phyloP scores from a whole-genome alignment of 1,140 invertebrate genomes.

The Trinorchestia longiramus region DNA sequence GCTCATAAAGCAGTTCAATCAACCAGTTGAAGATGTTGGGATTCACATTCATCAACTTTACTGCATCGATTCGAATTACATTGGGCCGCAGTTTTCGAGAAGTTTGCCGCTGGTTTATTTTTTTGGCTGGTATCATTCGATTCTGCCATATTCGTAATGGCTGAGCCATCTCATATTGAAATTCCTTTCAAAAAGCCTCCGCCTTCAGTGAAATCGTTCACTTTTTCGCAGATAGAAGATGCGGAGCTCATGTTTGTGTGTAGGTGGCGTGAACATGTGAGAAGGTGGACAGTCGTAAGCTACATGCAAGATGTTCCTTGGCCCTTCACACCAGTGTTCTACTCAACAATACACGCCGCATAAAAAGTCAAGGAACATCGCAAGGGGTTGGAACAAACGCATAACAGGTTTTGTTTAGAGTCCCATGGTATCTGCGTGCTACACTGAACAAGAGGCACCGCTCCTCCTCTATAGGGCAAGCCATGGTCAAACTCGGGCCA shows the following conservation, averaged over 20 bases:
- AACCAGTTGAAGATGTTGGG: background rate
- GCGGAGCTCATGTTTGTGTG: conserved; percentile 51
- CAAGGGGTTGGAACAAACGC: background rate
- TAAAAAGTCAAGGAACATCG: conserved; percentile 54
- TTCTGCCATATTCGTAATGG: background rate
- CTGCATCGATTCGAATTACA: background rate
- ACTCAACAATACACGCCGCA: conserved; percentile 32
- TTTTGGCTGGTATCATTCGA: background rate
- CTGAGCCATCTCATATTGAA: conserved; percentile 4
- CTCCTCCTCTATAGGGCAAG: conserved; percentile 33
- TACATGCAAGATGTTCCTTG: conserved; percentile 52
- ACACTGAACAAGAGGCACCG: background rate
- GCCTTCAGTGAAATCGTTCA: conserved; percentile 32
- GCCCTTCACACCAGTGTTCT: conserved; percentile 29
- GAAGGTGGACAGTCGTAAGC: conserved; percentile 47
- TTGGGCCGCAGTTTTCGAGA: background rate
- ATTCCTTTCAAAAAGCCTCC: conserved; percentile 14
- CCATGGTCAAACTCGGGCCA: conserved; percentile 23
- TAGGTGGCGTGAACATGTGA: conserved; percentile 52
- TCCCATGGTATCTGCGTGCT: conserved; percentile 27
- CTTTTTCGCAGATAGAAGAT: conserved; percentile 50
- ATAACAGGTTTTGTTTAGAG: conserved; percentile 37
- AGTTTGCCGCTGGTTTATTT: background rate
- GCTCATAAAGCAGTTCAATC: background rate
- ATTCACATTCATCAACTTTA: background rate